A percentile compares a stretch with the other conserved stretches of the same genome.
These are phyloP conservation scores for Rhodeus uyekii DNA, from an alignment of 2,797 vertebrate species.

Conservation along the genomic window DNA sequence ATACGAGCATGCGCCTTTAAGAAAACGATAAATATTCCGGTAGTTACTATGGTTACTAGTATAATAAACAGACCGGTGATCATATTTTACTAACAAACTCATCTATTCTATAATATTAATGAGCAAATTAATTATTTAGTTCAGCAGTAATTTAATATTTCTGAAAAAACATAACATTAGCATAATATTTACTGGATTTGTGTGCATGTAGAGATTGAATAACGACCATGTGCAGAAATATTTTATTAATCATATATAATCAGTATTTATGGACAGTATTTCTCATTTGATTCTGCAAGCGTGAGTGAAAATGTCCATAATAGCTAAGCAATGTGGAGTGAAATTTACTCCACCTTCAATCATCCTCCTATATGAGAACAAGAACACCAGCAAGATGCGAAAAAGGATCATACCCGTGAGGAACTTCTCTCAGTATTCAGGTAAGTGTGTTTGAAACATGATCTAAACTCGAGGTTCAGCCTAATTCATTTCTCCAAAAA, in stretches of 20 bases:
- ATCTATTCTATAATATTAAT: neutral
- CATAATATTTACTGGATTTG: neutral
- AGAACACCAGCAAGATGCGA: conserved; percentile 71
- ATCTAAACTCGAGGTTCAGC: too few species aligned
- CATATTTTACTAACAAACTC: neutral
- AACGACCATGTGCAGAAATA: neutral
- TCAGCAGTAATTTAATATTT: neutral
- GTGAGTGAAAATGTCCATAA: conserved; percentile 70
- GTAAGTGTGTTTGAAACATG: conserved; percentile 64
- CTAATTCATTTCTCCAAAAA: neutral
- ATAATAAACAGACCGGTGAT: too few species aligned
- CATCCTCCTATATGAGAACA: conserved; percentile 84
- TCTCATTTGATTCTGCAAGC: neutral
- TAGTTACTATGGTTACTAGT: conserved; percentile 32
- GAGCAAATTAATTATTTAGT: neutral
- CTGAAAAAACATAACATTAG: neutral
- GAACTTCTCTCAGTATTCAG: conserved; percentile 86
- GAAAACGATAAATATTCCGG: neutral
- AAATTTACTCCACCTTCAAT: conserved; percentile 87
- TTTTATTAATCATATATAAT: neutral
- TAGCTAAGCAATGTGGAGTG: conserved; percentile 87
- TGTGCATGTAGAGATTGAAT: neutral
- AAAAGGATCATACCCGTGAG: conserved; percentile 89
- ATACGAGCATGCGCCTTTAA: conserved; percentile 1
- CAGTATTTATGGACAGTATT: neutral